Evolutionary conservation across 2,888 invertebrate genomes (phyloP).

Genomic region (Dolichomitus sp.): DNA sequence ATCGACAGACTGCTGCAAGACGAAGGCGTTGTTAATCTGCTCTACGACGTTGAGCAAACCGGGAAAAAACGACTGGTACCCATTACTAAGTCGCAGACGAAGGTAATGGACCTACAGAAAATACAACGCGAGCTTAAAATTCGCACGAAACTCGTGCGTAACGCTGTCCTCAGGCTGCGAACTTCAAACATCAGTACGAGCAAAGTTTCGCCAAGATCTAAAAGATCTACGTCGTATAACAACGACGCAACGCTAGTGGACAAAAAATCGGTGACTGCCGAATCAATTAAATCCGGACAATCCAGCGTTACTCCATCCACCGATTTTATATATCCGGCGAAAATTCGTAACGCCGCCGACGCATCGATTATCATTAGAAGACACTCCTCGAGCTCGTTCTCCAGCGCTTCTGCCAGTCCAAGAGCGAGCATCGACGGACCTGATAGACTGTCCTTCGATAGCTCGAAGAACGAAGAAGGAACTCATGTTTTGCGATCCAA

Average conservation of each 20-base stretch:
- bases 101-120: conserved; percentile 84
- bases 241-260: conserved; percentile 64
- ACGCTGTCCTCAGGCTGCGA: conserved; percentile 87
- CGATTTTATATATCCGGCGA: conserved; percentile 81
- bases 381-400: conserved; percentile 94
- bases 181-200: conserved; percentile 87
- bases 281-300: conserved; percentile 60
- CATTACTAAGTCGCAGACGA: conserved; percentile 83
- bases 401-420: conserved; percentile 90
- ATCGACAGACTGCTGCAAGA: conserved; percentile 93
- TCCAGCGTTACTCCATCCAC: conserved; percentile 71
- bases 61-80: conserved; percentile 82
- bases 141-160: conserved; percentile 89
- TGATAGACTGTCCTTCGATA: conserved; percentile 60
- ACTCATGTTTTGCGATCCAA: conserved; percentile 73
- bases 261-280: conserved; percentile 64
- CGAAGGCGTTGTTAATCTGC: conserved; percentile 95
- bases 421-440: conserved; percentile 86
- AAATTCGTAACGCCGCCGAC: conserved; percentile 88
- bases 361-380: conserved; percentile 93
- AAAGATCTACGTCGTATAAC: conserved; percentile 83
- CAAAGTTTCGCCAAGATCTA: conserved; percentile 87
- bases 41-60: conserved; percentile 91
- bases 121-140: conserved; percentile 84
- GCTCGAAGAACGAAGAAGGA: conserved; percentile 52